These are phyloP conservation scores for Lasioglossum malachurum DNA, from an alignment of 2,888 invertebrate species.

Conservation along the genomic window DNA sequence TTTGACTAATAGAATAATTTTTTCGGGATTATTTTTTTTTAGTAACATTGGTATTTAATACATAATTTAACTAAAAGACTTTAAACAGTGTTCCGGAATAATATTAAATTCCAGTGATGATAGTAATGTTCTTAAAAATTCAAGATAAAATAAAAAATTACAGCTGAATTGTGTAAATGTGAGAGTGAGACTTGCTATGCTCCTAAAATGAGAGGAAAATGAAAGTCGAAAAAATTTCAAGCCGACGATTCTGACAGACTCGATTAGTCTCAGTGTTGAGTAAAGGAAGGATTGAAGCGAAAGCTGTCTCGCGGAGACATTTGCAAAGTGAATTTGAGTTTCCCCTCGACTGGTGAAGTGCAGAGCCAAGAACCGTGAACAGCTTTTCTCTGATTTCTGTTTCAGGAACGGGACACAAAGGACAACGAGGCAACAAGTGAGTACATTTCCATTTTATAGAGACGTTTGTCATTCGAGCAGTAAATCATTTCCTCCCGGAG, in stretches of 20 bases:
- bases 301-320: background rate
- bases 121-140: background rate
- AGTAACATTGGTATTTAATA: too few relatives aligned
- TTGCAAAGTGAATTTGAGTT: background rate
- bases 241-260: background rate
- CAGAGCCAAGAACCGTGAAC: background rate
- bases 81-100: too few relatives aligned
- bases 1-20: too few relatives aligned
- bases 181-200: background rate
- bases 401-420: slow-evolving; percentile 56
- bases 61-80: too few relatives aligned
- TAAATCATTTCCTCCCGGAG: background rate
- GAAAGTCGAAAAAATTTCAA: background rate
- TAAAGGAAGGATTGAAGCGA: background rate
- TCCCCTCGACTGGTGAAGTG: background rate
- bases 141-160: background rate
- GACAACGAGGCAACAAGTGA: slow-evolving; percentile 66
- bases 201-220: background rate
- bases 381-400: slow-evolving; percentile 45
- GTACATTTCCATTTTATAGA: slow-evolving; percentile 37
- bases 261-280: background rate
- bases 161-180: background rate
- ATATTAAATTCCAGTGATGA: background rate
- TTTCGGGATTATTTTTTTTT: too few relatives aligned
- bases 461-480: slow-evolving; percentile 5